These are phyloP conservation scores for Harmothoe impar DNA, from an alignment of 2,888 invertebrate genomes.

Conservation along the genomic window DNA sequence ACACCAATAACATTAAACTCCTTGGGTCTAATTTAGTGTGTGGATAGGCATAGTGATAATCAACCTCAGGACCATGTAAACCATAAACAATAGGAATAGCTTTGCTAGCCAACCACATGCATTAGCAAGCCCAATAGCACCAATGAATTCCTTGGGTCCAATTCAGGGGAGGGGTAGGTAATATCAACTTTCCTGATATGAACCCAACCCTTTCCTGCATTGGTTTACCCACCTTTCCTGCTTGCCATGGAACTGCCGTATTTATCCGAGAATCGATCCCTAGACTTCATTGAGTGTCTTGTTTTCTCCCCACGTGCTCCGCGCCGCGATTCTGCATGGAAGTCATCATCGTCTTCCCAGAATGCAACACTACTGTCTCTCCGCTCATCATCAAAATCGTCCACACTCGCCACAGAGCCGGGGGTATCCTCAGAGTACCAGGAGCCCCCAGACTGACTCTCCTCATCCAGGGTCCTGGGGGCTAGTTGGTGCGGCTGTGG, in stretches of 20 bases:
- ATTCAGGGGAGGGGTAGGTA: too few relatives aligned
- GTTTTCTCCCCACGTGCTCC: constrained; percentile 28
- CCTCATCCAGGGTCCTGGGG: not conserved
- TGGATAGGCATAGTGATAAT: too few relatives aligned
- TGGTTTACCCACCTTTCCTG: not conserved
- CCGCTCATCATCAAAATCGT: too few relatives aligned
- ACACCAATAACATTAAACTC: too few relatives aligned
- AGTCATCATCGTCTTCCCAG: constrained; percentile 36
- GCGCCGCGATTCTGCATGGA: not conserved
- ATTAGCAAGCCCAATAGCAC: too few relatives aligned
- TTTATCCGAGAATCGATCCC: not conserved
- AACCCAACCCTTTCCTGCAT: not conserved
- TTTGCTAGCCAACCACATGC: too few relatives aligned
- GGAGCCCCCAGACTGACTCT: constrained; percentile 1
- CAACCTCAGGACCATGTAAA: too few relatives aligned
- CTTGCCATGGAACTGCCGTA: constrained; percentile 43
- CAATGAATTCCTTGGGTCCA: too few relatives aligned
- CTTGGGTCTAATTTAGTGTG: too few relatives aligned
- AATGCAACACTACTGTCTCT: not conserved
- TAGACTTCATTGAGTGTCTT: not conserved
- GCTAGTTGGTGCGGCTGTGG: not conserved
- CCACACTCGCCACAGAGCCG: not conserved
- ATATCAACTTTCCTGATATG: too few relatives aligned
- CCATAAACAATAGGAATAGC: too few relatives aligned
- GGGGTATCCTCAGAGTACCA: constrained; percentile 42